These are phyloP conservation scores for Corydoras sp. DNA, from an alignment of 2,113 vertebrate genomes.

Conservation along the genomic window DNA sequence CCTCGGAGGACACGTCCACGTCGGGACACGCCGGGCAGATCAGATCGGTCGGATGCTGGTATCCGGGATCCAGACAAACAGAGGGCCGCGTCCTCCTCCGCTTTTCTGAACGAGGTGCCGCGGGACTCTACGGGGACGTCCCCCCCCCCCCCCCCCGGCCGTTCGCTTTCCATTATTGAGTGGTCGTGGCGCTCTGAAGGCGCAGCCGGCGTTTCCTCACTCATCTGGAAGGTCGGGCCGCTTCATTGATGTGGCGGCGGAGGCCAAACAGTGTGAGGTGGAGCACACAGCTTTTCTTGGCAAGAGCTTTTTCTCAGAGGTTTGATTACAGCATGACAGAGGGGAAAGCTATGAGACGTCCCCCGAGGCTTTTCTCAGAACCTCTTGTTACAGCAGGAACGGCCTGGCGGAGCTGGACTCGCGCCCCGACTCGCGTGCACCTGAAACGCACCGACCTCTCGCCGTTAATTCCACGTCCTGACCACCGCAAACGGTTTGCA, in stretches of 20 bases:
- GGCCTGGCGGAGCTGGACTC: constrained; percentile 3
- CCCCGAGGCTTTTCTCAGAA: constrained; percentile 19
- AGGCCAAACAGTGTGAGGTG: constrained; percentile 8
- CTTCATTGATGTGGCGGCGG: constrained; percentile 22
- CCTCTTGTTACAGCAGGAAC: constrained; percentile 8
- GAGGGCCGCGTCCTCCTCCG: no score
- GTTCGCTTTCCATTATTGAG: constrained; percentile 31
- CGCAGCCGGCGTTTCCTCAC: constrained; percentile 4
- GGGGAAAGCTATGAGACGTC: constrained; percentile 26
- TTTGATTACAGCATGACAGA: constrained; percentile 34
- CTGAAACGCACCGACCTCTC: no score
- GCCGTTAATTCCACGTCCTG: no score
- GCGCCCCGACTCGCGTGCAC: neutral
- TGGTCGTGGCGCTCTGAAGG: constrained; percentile 23
- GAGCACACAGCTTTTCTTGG: constrained; percentile 36
- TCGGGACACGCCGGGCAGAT: constrained; percentile 34
- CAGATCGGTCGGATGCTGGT: constrained; percentile 14
- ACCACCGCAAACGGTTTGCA: no score
- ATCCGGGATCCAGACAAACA: constrained; percentile 26
- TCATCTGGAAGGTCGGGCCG: constrained; percentile 5
- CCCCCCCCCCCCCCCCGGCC: constrained; percentile 19
- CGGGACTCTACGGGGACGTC: constrained; percentile 22
- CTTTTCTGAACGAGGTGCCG: neutral
- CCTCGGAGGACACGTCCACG: neutral
- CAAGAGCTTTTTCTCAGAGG: constrained; percentile 27